Conservation (phyloP, 2,797 vertebrate genomes). For the Echiichthys vipera region DNA sequence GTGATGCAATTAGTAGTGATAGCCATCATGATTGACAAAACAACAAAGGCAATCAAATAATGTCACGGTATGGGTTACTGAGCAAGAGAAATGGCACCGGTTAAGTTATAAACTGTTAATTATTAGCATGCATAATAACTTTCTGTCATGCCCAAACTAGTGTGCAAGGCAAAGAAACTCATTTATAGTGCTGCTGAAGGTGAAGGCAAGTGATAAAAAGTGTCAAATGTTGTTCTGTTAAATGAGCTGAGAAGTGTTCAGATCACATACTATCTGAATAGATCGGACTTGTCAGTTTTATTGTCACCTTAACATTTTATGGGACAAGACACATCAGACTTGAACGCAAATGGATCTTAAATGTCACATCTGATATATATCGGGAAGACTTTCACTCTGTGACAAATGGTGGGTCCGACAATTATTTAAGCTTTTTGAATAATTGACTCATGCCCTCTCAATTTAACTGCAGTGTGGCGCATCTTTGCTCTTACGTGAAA, state of each 20-base stretch:
- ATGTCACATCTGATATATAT: conserved; percentile 38
- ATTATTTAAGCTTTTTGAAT: neutral
- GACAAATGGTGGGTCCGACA: conserved; percentile 2
- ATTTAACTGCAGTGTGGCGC: neutral
- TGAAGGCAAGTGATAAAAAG: conserved; percentile 2
- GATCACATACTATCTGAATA: conserved; percentile 12
- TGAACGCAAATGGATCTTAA: conserved; percentile 38
- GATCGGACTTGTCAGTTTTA: conserved; percentile 31
- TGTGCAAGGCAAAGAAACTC: neutral
- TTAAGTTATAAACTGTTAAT: neutral
- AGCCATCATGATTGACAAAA: neutral
- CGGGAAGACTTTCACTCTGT: conserved; percentile 20
- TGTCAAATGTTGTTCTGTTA: conserved; percentile 6
- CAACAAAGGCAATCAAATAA: neutral
- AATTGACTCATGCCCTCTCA: neutral
- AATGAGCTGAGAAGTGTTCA: conserved; percentile 17
- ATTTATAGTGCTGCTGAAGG: neutral
- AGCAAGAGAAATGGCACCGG: neutral
- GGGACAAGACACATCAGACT: neutral
- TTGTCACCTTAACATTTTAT: conserved; percentile 22
- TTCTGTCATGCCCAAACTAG: neutral
- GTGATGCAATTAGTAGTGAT: neutral
- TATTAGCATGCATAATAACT: neutral
- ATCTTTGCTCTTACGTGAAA: neutral
- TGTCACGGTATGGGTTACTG: neutral